These are phyloP conservation scores for Manacus vitellinus DNA, from an alignment of 2,113 vertebrate genomes.

Conservation along the genomic window DNA sequence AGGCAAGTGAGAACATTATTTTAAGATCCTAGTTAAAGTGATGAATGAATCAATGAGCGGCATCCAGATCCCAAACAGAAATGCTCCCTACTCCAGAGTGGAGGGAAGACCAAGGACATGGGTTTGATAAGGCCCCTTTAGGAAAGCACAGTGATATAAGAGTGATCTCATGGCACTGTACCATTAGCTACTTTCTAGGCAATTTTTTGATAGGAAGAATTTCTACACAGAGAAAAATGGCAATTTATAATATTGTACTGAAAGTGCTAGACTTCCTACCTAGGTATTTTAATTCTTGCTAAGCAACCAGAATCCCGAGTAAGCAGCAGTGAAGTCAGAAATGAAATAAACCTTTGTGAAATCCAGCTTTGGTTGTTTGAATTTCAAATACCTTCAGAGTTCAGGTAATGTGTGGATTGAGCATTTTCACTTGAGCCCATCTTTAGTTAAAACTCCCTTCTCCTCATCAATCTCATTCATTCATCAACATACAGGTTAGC, in stretches of 20 bases:
- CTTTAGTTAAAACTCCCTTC: constrained; percentile 34
- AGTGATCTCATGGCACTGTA: not conserved
- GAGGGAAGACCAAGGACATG: not conserved
- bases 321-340: constrained; percentile 3
- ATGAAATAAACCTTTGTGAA: constrained; percentile 47
- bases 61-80: not conserved
- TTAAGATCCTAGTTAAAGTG: not conserved
- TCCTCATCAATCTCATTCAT: constrained; percentile 51
- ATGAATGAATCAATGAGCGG: not conserved
- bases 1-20: not conserved
- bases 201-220: not conserved
- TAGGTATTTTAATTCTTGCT: not conserved
- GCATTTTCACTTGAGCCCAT: not conserved
- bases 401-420: not conserved
- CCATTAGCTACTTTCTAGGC: not conserved
- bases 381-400: constrained; percentile 15
- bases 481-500: constrained; percentile 66
- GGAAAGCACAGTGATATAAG: not conserved
- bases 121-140: not conserved
- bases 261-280: not conserved
- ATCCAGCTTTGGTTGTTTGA: constrained; percentile 1
- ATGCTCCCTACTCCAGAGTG: not conserved
- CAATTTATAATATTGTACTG: not conserved
- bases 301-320: not conserved
- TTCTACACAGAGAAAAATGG: not conserved